Evolutionary conservation across 2,888 invertebrate species (phyloP).

Genomic region (Cylindroiulus punctatus): DNA sequence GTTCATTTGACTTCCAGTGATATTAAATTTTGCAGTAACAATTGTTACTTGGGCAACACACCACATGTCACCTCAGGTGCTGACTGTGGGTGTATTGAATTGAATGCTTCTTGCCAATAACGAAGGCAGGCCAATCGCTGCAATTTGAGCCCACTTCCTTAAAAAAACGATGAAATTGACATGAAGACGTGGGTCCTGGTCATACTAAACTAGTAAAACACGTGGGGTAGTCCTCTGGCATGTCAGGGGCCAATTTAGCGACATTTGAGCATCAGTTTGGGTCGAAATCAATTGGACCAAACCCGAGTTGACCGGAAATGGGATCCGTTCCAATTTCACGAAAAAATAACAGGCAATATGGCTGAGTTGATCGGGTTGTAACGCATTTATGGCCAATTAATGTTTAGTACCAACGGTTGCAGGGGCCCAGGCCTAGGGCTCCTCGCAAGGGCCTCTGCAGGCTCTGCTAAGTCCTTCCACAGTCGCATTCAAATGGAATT

Average conservation of each 20-base stretch:
- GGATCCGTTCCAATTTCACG: neutral
- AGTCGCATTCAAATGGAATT: conserved; percentile 17
- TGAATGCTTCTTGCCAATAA: too few species aligned
- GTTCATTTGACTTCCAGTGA: too few species aligned
- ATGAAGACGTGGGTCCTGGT: neutral
- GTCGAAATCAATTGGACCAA: conserved; percentile 16
- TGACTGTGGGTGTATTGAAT: too few species aligned
- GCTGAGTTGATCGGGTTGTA: neutral
- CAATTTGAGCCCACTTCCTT: too few species aligned
- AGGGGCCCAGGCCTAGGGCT: neutral
- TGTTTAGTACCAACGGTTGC: neutral
- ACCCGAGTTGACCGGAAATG: conserved; percentile 19
- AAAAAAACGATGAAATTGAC: neutral
- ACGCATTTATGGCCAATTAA: neutral
- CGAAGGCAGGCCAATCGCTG: conserved; percentile 4
- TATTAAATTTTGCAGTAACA: too few species aligned
- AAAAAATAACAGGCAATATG: conserved; percentile 34
- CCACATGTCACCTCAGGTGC: too few species aligned
- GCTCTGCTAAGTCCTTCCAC: too few species aligned
- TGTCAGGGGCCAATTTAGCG: neutral
- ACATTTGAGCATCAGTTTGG: conserved; percentile 9
- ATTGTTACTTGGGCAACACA: too few species aligned
- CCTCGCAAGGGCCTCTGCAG: neutral
- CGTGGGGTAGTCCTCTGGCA: neutral
- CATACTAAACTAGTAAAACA: neutral